Base-by-base conservation (phyloP, 2,113 vertebrate species). In the Aphyosemion australe region DNA sequence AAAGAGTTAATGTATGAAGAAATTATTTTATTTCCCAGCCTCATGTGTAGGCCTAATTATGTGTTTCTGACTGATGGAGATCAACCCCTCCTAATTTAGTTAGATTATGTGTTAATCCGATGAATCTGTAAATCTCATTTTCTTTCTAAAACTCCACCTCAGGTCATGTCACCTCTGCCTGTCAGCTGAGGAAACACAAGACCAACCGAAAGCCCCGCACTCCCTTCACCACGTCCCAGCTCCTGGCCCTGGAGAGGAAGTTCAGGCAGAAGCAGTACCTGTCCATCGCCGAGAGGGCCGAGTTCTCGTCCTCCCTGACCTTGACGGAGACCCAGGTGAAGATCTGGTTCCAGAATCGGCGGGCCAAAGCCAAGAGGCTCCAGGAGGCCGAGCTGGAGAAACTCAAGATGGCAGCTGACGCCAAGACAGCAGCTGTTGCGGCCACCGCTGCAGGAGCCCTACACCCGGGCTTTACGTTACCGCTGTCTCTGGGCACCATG, bases 221-320 rank as follows among this genome's bases (percentile, higher is more conserved):
- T 0, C 92, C 92, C 5, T 93, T 93, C 82, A 91, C 91, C 78
- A 91, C 92, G 2, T 87, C 90, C 0, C 92, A 93, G 87, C 91
- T 93, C 1, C 82, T 93, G 65, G 90, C 92, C 9, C 77, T 93
- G 72, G 92, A 93, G 84, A 83, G 91, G 19, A 92, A 92, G 84
- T 93, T 93, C 80, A 53, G 89, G 21, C 92, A 93, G 87, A 93
- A 93, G 74, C 92, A 93, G 79, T 93, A 93, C 84, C 88, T 93
- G 62, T 93, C 92, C 80, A 93, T 92, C 19, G 91, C 92, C 0
- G 92, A 93, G 74, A 87, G 92, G 14, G 92, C 91, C 0, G 91
- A 93, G 84, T 93, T 93, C 84, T 92, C 91, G 65, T 90, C 77
- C 77, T 92, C 91, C 4, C 61, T 93, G 65, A 88, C 84, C 13